Evolutionary conservation across 2,797 vertebrate genomes (phyloP), one percentile per base, ranked within the genome.

Genomic region (Hirundo rustica): DNA sequence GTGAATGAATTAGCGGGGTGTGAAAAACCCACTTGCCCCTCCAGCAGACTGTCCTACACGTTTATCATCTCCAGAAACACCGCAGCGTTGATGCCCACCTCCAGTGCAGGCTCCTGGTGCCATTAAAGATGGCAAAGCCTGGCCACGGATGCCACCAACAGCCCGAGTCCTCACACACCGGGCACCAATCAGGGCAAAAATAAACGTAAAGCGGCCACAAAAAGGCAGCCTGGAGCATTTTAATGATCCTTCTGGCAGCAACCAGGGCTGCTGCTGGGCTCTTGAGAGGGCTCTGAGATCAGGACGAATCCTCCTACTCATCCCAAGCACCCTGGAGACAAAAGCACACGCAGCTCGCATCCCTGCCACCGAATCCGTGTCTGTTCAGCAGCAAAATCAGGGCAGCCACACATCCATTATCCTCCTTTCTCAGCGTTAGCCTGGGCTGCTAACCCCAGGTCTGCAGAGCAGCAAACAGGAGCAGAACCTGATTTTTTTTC

Each of bases 81-180:
- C 88, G 95, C 92, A 45, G 95, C 30, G 30, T 23, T 47, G 47
- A 11, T 90, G 85, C 51, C 70, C 96, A 95, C 67, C 86, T 76
- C 93, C 32, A 61, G 48, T 20, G 72, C 86, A 68, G 74, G 4
- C 67, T 71, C 58, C 91, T 34, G 10, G 12, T 72, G 76, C 89
- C 65, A 40, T 1, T 8, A 4, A 66, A 51, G 11, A 81, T 1
- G 10, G 1, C 27, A 2, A 10, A 34, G 8, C 44, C 51, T 44
- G 58, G 51, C 53, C 51, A 21, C 0, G 3, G 13, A 23, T 27
- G 32, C 3, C 73, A 58, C 60, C 3, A 16, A 18, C 17, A 91
- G 34, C 74, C 44, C 16, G 6, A 54, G 7, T 29, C 60, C 18
- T 23, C 64, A 44, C 0, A 22, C 54, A 11, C 15, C 1, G 8